Conservation (phyloP, 1,140 invertebrate genomes). For the Pseudobourletiella spinata region DNA sequence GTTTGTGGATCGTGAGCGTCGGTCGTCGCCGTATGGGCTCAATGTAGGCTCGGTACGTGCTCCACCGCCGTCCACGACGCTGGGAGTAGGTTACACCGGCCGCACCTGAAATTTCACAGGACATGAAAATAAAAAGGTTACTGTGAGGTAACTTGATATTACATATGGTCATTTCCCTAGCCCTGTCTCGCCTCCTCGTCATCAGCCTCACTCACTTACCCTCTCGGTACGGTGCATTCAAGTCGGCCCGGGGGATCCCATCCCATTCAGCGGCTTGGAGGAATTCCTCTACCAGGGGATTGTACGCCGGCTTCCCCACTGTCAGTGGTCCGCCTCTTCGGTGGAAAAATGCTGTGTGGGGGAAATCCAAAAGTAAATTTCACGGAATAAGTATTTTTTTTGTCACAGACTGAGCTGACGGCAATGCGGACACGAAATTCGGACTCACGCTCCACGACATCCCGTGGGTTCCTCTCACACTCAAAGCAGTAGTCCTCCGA, state of each 20-base stretch:
- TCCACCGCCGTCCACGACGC: conserved; percentile 26
- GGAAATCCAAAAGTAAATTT: no score
- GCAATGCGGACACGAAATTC: not conserved
- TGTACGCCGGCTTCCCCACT: conserved; percentile 27
- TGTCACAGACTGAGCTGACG: not conserved
- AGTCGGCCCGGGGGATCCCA: conserved; percentile 33
- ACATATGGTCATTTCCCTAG: no score
- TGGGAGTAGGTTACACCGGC: conserved; percentile 32
- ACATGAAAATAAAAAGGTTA: not conserved
- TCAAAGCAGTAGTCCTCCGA: conserved; percentile 40
- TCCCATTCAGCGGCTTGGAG: conserved; percentile 28
- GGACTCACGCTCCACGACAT: conserved; percentile 27
- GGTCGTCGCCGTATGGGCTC: conserved; percentile 25
- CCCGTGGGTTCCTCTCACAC: conserved; percentile 29
- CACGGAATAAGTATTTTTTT: not conserved
- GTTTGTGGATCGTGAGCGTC: conserved; percentile 29
- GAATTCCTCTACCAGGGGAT: conserved; percentile 32
- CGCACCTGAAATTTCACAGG: conserved; percentile 24
- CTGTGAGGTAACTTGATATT: not conserved
- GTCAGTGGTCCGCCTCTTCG: conserved; percentile 20
- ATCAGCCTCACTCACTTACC: no score
- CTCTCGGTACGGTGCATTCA: conserved; percentile 30
- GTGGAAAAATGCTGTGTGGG: conserved; percentile 10
- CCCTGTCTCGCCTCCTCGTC: no score
- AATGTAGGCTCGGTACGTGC: conserved; percentile 28